Evolutionary conservation across 1,140 invertebrate genomes (phyloP).

Genomic region (Lasioglossum albipes): DNA sequence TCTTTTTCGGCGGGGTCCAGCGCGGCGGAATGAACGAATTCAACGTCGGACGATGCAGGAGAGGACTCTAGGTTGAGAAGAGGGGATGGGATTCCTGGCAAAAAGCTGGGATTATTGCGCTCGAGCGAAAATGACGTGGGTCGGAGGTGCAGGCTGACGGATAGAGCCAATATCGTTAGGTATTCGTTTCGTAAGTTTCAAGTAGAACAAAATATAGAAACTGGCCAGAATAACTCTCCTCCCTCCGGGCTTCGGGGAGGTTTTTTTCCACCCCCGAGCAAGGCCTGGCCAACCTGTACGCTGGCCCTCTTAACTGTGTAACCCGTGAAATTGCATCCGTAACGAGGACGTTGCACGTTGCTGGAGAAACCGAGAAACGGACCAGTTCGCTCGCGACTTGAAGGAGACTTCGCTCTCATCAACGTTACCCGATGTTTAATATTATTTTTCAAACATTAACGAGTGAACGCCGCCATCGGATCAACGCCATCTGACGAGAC

Average conservation of each 20-base stretch:
- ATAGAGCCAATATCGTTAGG: conserved; percentile 76
- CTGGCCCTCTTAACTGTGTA: conserved; percentile 30
- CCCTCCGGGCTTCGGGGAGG: background rate
- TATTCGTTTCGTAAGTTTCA: conserved; percentile 79
- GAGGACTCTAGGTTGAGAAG: conserved; percentile 13
- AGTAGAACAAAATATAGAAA: conserved; percentile 78
- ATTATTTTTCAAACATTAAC: background rate
- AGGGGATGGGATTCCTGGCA: conserved; percentile 21
- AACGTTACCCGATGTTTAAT: background rate
- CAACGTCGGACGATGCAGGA: conserved; percentile 11
- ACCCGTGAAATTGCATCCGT: conserved; percentile 32
- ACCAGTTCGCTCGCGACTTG: background rate
- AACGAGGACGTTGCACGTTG: conserved; percentile 12
- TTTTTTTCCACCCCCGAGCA: background rate
- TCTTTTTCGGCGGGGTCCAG: background rate
- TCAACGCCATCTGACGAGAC: conserved; percentile 38
- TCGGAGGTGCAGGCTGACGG: conserved; percentile 43
- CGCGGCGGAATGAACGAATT: background rate
- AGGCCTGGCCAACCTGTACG: background rate
- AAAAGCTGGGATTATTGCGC: conserved; percentile 69
- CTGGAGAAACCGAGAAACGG: background rate
- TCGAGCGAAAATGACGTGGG: conserved; percentile 67
- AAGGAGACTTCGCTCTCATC: background rate
- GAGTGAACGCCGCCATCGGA: background rate
- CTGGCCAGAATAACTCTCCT: conserved; percentile 59